Percentiles rank a stretch among this genome's conserved stretches.
phyloP scores from a whole-genome alignment of 64 coral and sea anemone genomes.

The Actinia equina region DNA sequence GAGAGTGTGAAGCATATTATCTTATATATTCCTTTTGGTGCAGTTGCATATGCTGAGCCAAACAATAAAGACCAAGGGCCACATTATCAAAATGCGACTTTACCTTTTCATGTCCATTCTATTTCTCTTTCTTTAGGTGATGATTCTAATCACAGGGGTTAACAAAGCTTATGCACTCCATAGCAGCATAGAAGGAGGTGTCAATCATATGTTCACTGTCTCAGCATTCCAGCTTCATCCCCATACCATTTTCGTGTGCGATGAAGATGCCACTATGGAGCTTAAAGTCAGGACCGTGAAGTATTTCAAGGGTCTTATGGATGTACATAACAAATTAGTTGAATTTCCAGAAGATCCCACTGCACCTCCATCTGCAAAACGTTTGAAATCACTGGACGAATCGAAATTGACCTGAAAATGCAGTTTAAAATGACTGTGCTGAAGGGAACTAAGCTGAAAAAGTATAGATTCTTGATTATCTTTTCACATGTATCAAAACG shows the following conservation, averaged over 20 bases:
- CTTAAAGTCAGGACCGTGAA: conserved; percentile 98
- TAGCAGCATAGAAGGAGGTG: conserved; percentile 79
- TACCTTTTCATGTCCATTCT: background rate
- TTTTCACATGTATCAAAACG: background rate
- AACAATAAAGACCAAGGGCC: too few relatives aligned
- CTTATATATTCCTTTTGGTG: too few relatives aligned
- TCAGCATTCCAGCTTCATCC: conserved; percentile 97
- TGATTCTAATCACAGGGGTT: conserved; percentile 95
- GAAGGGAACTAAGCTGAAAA: background rate
- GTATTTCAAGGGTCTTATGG: conserved; percentile 96
- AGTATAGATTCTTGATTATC: background rate
- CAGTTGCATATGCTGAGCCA: too few relatives aligned
- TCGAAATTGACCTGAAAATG: background rate
- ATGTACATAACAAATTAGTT: conserved; percentile 92
- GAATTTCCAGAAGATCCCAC: conserved; percentile 81
- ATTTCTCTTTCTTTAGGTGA: conserved; percentile 55
- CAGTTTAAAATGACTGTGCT: background rate
- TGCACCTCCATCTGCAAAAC: conserved; percentile 66
- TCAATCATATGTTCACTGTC: conserved; percentile 96
- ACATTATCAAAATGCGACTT: too few relatives aligned
- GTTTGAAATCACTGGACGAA: conserved; percentile 31
- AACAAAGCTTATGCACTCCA: conserved; percentile 85
- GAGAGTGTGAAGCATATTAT: too few relatives aligned
- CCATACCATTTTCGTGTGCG: conserved; percentile 84
- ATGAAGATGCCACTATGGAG: conserved; percentile 95